A percentile compares a stretch with the other conserved stretches of the same genome.
These are phyloP conservation scores for Chamaea fasciata DNA, from an alignment of 2,113 vertebrate species.

Conservation along the genomic window DNA sequence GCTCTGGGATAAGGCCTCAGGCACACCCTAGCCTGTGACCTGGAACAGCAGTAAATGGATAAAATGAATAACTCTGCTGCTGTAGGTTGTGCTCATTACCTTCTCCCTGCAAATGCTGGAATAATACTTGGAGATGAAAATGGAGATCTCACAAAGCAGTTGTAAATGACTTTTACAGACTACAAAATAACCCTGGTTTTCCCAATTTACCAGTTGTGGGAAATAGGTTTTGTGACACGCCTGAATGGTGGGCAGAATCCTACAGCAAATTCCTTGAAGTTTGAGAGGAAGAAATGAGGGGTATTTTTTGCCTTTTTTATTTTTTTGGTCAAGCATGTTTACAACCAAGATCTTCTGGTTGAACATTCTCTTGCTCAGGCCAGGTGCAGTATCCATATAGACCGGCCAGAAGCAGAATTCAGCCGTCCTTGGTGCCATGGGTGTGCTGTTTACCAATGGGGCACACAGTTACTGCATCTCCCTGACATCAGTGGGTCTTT, in stretches of 20 bases:
- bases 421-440: neutral
- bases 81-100: neutral
- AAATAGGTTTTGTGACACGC: neutral
- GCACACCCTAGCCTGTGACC: neutral
- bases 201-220: neutral
- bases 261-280: neutral
- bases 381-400: neutral
- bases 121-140: slow-evolving; percentile 12
- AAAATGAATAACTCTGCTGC: neutral
- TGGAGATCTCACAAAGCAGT: neutral
- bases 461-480: neutral
- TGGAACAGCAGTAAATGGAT: neutral
- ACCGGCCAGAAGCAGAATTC: neutral
- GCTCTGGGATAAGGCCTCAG: neutral
- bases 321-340: neutral
- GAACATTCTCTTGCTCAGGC: neutral
- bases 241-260: neutral
- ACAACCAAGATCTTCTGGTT: neutral
- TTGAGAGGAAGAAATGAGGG: fast-evolving
- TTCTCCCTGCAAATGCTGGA: neutral
- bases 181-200: neutral
- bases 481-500: neutral
- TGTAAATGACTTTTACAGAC: neutral
- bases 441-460: neutral
- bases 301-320: too few species aligned